Conservation (phyloP, 2,113 vertebrate species). For the Spizaetus ornatus region DNA sequence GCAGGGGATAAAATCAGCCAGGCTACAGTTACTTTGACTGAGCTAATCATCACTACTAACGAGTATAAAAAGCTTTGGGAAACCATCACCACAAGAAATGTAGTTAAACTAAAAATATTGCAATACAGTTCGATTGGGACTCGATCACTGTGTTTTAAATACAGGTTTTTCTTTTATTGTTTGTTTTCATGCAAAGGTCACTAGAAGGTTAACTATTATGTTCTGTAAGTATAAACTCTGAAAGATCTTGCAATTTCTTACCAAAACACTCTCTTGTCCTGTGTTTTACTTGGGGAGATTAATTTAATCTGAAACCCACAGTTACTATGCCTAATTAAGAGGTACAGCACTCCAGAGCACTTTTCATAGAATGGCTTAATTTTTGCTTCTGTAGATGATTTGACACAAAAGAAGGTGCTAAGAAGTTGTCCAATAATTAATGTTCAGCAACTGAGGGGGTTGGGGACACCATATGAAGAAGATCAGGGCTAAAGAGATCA, state of each 20-base stretch:
- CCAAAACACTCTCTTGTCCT: neutral
- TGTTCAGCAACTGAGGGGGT: neutral
- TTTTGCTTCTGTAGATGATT: neutral
- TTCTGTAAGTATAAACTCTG: neutral
- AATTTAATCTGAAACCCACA: neutral
- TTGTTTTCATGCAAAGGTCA: slow-evolving; percentile 31
- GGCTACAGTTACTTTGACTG: neutral
- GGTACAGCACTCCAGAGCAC: neutral
- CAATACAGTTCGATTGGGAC: neutral
- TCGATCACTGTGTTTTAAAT: slow-evolving; percentile 25
- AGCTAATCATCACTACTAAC: slow-evolving; percentile 16
- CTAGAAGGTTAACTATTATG: slow-evolving; percentile 2
- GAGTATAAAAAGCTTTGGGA: slow-evolving; percentile 35
- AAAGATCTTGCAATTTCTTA: neutral
- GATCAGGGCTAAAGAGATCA: neutral
- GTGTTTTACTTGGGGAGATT: neutral
- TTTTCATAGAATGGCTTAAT: neutral
- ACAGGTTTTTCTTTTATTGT: slow-evolving; percentile 3
- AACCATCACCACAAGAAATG: slow-evolving; percentile 32
- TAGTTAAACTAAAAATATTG: slow-evolving; percentile 49
- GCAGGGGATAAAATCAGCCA: neutral
- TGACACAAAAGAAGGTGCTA: neutral
- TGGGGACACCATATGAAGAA: neutral
- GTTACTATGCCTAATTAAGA: neutral
- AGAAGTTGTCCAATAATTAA: neutral